phyloP scores from a whole-genome alignment of 1,140 invertebrate genomes.

The Laodelphax striatellus region DNA sequence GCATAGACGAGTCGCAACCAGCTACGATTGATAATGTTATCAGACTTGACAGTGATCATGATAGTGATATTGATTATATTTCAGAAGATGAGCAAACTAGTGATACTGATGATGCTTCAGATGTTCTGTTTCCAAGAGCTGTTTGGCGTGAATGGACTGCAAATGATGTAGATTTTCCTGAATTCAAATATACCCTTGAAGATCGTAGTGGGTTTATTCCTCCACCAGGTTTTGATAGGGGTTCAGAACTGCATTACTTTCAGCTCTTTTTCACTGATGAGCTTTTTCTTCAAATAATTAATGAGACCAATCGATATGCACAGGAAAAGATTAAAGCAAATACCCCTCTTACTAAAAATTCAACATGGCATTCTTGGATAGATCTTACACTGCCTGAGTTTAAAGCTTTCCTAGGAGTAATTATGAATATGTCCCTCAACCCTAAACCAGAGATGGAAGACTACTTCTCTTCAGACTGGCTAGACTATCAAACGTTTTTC shows the following conservation, averaged over 20 bases:
- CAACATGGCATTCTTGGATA: not conserved
- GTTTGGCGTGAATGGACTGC: constrained; percentile 4
- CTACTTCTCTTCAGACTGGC: constrained; percentile 3
- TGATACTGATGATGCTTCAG: constrained; percentile 22
- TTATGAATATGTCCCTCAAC: constrained; percentile 6
- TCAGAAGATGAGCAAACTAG: constrained; percentile 24
- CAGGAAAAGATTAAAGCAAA: not conserved
- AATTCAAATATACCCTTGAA: not conserved
- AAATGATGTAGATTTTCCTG: not conserved
- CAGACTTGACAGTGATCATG: constrained; percentile 20
- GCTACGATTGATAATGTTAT: too few species aligned
- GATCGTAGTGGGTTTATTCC: constrained; percentile 1
- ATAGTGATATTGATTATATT: constrained; percentile 26
- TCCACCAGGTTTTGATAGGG: not conserved
- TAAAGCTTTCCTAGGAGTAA: constrained; percentile 8
- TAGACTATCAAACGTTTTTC: constrained; percentile 6
- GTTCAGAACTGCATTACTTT: not conserved
- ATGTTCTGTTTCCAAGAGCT: constrained; percentile 24
- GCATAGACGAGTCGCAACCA: too few species aligned
- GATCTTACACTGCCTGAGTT: constrained; percentile 3
- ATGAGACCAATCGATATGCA: constrained; percentile 5
- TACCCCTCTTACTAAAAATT: not conserved
- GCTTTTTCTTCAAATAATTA: not conserved
- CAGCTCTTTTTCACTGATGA: constrained; percentile 7
- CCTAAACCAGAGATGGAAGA: constrained; percentile 6